phyloP scores from a whole-genome alignment of 92 coral and sea anemone genomes.

The Bergia sp. region DNA sequence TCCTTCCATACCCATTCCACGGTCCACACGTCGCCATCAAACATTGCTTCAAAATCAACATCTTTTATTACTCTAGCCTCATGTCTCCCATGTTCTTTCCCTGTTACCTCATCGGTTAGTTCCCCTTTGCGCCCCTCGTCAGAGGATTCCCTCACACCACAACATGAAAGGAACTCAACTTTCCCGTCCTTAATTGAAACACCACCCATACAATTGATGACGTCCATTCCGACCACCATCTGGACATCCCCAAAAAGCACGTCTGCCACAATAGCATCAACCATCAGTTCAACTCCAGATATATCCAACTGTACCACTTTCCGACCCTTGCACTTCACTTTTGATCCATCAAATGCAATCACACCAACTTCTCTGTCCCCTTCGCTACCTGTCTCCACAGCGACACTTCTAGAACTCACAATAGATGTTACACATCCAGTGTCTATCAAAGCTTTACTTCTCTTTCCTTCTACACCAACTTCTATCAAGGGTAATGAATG shows the following conservation, averaged over 20 bases:
- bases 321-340: neutral
- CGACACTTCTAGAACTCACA: neutral
- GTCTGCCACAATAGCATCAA: neutral
- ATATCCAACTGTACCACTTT: neutral
- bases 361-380: neutral
- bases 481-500: neutral
- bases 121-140: too few relatives aligned
- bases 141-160: too few relatives aligned
- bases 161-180: neutral
- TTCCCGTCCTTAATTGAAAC: slow-evolving; percentile 1
- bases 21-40: too few relatives aligned
- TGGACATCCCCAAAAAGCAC: neutral
- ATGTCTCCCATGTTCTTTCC: too few relatives aligned
- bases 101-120: too few relatives aligned
- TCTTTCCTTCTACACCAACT: neutral
- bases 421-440: slow-evolving; percentile 1
- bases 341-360: neutral
- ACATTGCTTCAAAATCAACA: too few relatives aligned
- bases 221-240: slow-evolving; percentile 28
- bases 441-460: neutral
- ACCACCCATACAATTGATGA: neutral
- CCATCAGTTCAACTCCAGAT: neutral
- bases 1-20: too few relatives aligned
- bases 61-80: too few relatives aligned
- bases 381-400: neutral